Conservation (phyloP, 2,113 vertebrate species). For the Brienomyrus brachyistius region DNA sequence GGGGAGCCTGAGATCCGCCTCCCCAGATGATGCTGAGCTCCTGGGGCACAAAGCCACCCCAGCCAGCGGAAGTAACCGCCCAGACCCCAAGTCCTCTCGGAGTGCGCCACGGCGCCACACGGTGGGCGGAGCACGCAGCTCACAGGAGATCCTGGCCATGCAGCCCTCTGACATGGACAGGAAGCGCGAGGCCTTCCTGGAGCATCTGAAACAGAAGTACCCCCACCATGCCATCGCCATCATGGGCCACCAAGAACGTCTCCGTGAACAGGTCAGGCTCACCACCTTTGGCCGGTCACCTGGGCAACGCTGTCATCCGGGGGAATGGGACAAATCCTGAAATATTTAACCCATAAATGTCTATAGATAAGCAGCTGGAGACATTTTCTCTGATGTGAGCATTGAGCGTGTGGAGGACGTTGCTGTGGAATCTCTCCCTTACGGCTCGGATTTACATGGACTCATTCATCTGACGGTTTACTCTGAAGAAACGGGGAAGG, state of each 20-base stretch:
- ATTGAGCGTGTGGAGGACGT: background rate
- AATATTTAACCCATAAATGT: background rate
- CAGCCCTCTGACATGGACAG: constrained; percentile 94
- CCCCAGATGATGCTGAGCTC: constrained; percentile 51
- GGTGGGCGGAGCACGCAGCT: constrained; percentile 84
- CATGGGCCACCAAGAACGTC: constrained; percentile 93
- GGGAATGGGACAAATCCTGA: background rate
- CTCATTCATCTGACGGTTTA: background rate
- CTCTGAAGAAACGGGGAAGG: background rate
- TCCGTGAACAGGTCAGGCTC: constrained; percentile 82
- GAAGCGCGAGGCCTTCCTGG: constrained; percentile 94
- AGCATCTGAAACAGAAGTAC: constrained; percentile 95
- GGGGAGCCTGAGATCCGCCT: constrained; percentile 61
- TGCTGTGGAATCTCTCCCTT: background rate
- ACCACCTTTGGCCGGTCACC: constrained; percentile 21
- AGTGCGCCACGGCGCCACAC: constrained; percentile 84
- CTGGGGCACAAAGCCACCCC: constrained; percentile 66
- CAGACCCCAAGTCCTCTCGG: constrained; percentile 65
- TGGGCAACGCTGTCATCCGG: background rate
- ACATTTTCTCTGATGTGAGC: background rate
- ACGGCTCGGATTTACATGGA: background rate
- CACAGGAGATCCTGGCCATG: constrained; percentile 90
- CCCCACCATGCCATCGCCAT: constrained; percentile 93
- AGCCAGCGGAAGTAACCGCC: constrained; percentile 62
- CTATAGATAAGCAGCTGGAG: background rate